Base-by-base conservation (phyloP, 2,113 vertebrate species). In the Sinosuthora webbiana region DNA sequence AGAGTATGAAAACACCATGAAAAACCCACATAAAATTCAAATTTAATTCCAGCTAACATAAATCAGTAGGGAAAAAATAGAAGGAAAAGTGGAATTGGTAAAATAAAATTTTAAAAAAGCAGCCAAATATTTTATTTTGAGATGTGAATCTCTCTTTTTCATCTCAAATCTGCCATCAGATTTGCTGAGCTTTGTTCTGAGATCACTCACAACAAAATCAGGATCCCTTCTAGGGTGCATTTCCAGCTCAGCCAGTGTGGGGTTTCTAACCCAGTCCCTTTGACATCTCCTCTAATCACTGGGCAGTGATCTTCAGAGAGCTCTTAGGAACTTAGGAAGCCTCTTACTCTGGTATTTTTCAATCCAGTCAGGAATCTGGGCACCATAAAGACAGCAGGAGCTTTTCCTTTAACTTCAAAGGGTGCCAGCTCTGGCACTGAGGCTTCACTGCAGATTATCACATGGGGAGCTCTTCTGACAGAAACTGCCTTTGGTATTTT, bases 341-440 rank as follows among this genome's bases (percentile, higher is more conserved):
- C 76, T 94, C 62, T 86, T 83, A 53, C 16, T 41, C 15, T 53
- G 55, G 68, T 87, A 45, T 69, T 91, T 94, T 83, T 77, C 76
- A 89, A 35, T 92, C 59, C 80, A 52, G 50, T 24, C 42, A 52
- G 67, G 88, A 93, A 80, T 90, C 22, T 92, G 71, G 67, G 45
- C 82, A 70, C 57, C 67, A 59, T 30, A 73, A 93, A 92, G 33
- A 24, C 63, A 86, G 37, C n/a, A 44, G 70, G 64, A 93, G 55
- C 33, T 94, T 86, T 91, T 71, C 17, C 65, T 68, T 85, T 86
- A 42, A 70, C 90, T 90, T 90, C 85, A 95, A 88, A 96, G 68
- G 11, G 55, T 89, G 80, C 17, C 53, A 79, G 57, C 45, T 87
- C 70, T 91, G 74, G 45, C 65, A 70, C 35, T 17, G 49, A 77